Evolutionary conservation across 2,113 vertebrate genomes (phyloP).

Genomic region (Trematocara nigrifrons): DNA sequence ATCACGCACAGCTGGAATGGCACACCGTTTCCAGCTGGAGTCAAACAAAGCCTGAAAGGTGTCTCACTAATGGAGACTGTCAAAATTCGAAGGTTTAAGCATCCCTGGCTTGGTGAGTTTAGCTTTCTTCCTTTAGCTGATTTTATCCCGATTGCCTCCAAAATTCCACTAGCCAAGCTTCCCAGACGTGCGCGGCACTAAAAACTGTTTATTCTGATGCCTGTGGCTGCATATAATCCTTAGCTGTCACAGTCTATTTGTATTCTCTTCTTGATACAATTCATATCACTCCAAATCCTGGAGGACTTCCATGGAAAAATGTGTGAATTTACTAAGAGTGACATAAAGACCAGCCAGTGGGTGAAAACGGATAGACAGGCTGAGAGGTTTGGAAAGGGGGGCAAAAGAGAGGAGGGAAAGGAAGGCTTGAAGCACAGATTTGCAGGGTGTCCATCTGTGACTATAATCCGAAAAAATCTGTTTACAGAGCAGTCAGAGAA

Average conservation of each 20-base stretch:
- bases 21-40: not conserved
- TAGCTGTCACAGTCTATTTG: conserved; percentile 35
- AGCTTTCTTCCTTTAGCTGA: not conserved
- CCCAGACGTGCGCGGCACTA: not conserved
- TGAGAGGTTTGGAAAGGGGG: not conserved
- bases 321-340: conserved; percentile 45
- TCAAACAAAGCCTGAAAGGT: not conserved
- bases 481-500: conserved; percentile 26
- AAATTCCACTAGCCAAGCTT: not conserved
- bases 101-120: not conserved
- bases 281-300: conserved; percentile 34
- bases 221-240: conserved; percentile 24
- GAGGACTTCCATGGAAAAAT: conserved; percentile 40
- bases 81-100: not conserved
- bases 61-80: not conserved
- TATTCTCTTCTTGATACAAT: conserved; percentile 25
- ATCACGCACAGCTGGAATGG: not conserved
- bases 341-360: conserved; percentile 36
- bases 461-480: conserved; percentile 61
- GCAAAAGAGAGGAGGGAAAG: not conserved
- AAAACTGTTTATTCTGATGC: conserved; percentile 30
- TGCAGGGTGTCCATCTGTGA: conserved; percentile 65
- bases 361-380: conserved; percentile 21
- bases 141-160: not conserved
- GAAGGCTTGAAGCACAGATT: conserved; percentile 53